These are phyloP conservation scores for Callyntrura sp. DNA, from an alignment of 2,888 invertebrate genomes.

Conservation along the genomic window DNA sequence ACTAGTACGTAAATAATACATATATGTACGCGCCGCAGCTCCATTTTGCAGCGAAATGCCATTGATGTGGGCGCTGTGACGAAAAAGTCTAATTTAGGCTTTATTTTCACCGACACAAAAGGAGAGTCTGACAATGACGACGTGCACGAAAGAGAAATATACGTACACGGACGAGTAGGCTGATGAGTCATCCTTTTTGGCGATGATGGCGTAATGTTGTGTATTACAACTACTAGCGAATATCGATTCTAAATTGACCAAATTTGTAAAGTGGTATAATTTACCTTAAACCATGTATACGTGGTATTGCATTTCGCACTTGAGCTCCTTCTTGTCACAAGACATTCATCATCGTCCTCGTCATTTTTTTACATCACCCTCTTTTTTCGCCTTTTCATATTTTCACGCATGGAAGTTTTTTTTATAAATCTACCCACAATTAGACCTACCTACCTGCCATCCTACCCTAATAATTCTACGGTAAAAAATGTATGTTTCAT, in stretches of 20 bases:
- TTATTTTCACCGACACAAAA: slow-evolving; percentile 40
- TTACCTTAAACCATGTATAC: no score
- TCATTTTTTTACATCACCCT: slow-evolving; percentile 21
- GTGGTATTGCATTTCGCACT: not conserved
- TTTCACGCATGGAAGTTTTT: not conserved
- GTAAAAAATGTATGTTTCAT: slow-evolving; percentile 1
- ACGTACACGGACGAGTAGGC: not conserved
- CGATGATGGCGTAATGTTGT: slow-evolving; percentile 22
- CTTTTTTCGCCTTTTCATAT: not conserved
- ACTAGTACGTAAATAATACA: not conserved
- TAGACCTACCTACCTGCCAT: not conserved
- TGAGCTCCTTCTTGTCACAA: not conserved
- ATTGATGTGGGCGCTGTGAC: slow-evolving; percentile 20
- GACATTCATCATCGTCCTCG: slow-evolving; percentile 39
- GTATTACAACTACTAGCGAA: not conserved
- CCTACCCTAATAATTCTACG: slow-evolving; percentile 7
- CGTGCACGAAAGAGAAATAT: not conserved
- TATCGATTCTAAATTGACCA: slow-evolving; percentile 51
- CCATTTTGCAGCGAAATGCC: not conserved
- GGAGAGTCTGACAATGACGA: not conserved
- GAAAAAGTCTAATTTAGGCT: slow-evolving; percentile 36
- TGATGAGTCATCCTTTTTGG: slow-evolving; percentile 37
- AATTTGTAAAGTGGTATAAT: slow-evolving; percentile 44
- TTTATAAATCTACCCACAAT: not conserved
- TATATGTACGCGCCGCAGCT: no score